phyloP scores from a whole-genome alignment of 1,140 invertebrate species.

The Glossosoma conforme region DNA sequence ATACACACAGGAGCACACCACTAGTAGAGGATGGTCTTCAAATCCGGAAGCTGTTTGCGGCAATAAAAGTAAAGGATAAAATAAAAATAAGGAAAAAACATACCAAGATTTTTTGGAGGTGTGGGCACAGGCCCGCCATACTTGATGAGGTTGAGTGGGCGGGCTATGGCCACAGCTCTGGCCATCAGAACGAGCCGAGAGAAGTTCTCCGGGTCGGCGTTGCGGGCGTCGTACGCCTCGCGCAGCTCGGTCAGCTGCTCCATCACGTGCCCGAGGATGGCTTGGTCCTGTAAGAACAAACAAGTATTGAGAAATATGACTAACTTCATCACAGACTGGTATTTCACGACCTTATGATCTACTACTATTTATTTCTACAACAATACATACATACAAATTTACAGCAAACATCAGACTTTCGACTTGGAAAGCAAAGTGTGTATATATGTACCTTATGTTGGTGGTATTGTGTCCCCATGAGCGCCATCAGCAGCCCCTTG shows the following conservation, averaged over 20 bases:
- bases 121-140: conserved; percentile 60
- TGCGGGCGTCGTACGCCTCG: conserved; percentile 50
- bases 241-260: conserved; percentile 63
- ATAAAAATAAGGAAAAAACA: conserved; percentile 6
- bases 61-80: no score
- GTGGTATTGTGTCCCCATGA: conserved; percentile 77
- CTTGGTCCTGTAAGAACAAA: conserved; percentile 52
- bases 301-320: no score
- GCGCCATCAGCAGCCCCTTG: conserved; percentile 73
- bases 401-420: conserved; percentile 13
- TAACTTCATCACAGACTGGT: no score
- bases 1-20: no score
- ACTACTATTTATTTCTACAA: no score
- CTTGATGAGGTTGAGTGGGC: conserved; percentile 77
- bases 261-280: conserved; percentile 73
- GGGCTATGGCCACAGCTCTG: conserved; percentile 75
- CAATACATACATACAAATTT: no score
- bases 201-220: conserved; percentile 88
- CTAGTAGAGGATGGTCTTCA: no score
- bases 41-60: no score
- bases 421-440: no score
- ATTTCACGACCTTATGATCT: no score
- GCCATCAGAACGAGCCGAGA: conserved; percentile 82
- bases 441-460: conserved; percentile 84
- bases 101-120: conserved; percentile 26